Percentiles rank a stretch among this genome's conserved stretches.
Conservation (phyloP, 2,113 vertebrate genomes). For the Otocyon megalotis region DNA sequence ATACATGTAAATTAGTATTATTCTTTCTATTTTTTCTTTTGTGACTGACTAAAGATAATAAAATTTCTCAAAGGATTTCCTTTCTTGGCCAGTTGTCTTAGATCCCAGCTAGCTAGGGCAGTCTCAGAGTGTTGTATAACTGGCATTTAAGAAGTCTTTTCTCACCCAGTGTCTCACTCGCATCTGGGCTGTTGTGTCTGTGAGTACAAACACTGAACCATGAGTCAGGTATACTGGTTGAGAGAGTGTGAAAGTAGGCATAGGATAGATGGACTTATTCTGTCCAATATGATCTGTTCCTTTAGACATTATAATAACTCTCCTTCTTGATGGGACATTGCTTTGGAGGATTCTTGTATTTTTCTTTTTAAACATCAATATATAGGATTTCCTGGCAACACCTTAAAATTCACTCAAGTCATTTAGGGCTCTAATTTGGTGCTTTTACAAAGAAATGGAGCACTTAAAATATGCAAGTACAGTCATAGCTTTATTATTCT, state of each 20-base stretch:
- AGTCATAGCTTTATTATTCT: background rate
- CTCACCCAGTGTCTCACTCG: slow-evolving; percentile 12
- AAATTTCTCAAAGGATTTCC: background rate
- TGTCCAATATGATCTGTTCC: background rate
- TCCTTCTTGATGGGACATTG: background rate
- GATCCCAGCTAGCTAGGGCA: background rate
- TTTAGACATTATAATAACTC: background rate
- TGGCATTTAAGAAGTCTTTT: slow-evolving; percentile 30
- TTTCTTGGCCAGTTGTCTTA: slow-evolving; percentile 34
- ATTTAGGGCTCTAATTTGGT: slow-evolving; percentile 43
- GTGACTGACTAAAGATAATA: background rate
- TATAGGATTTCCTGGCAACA: slow-evolving; percentile 3
- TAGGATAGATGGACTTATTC: background rate
- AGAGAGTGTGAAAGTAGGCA: background rate
- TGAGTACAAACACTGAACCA: slow-evolving; percentile 7
- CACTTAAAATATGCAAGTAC: background rate
- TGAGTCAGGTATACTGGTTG: slow-evolving; percentile 30
- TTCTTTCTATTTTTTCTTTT: slow-evolving; percentile 8
- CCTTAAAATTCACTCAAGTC: background rate
- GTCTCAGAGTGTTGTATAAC: background rate
- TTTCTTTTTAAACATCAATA: slow-evolving; percentile 30
- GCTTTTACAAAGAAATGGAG: background rate
- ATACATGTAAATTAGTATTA: background rate
- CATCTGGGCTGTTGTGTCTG: slow-evolving; percentile 34
- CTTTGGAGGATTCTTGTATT: background rate